These are phyloP conservation scores for Oithona nana DNA, from an alignment of 2,888 invertebrate species.

Conservation along the genomic window DNA sequence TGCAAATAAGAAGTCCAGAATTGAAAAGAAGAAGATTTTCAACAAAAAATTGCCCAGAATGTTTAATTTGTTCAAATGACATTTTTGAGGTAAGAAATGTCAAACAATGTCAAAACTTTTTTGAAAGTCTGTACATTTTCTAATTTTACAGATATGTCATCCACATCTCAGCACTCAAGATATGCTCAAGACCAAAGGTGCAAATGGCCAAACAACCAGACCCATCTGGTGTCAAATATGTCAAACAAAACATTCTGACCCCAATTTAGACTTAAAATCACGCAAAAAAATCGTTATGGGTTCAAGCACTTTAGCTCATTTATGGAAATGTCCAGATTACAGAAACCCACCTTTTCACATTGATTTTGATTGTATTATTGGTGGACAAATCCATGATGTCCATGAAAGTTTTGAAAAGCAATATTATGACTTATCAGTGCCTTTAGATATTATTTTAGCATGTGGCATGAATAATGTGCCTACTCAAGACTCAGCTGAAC, in stretches of 20 bases:
- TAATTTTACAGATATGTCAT: neutral
- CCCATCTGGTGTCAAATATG: neutral
- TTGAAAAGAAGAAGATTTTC: neutral
- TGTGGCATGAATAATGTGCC: conserved; percentile 4
- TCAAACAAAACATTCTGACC: neutral
- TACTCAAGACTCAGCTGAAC: neutral
- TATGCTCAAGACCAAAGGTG: neutral
- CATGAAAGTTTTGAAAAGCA: neutral
- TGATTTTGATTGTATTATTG: neutral
- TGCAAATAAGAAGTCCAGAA: too few species aligned
- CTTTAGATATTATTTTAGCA: neutral
- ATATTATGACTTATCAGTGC: neutral
- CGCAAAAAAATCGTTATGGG: neutral
- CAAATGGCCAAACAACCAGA: too few species aligned
- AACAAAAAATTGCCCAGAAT: neutral
- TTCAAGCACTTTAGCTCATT: neutral
- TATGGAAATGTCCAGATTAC: neutral
- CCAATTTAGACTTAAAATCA: neutral
- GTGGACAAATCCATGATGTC: conserved; percentile 5
- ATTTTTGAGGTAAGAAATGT: neutral
- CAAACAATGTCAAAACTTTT: neutral
- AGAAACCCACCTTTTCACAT: neutral
- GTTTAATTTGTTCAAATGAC: neutral
- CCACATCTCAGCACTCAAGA: neutral
- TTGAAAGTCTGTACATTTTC: neutral